A percentile compares a stretch with the other conserved stretches of the same genome.
Evolutionary conservation across 1,140 invertebrate species (phyloP).

Genomic region (Planococcus citri): DNA sequence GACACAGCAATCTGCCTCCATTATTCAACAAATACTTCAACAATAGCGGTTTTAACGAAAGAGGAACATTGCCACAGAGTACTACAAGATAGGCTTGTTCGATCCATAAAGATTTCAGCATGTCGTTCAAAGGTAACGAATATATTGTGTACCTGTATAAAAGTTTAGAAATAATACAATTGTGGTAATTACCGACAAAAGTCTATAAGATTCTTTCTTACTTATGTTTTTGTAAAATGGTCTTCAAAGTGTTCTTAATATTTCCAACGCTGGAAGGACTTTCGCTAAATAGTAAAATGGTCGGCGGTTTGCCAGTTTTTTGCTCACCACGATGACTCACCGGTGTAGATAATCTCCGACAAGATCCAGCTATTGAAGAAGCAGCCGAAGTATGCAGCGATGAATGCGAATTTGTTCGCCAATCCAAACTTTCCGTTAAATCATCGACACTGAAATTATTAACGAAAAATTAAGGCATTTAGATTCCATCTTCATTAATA

Average conservation of each 20-base stretch:
- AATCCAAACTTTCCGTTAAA: neutral
- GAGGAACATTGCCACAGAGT: constrained; percentile 57
- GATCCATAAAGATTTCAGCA: constrained; percentile 50
- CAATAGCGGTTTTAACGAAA: constrained; percentile 47
- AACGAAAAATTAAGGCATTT: constrained; percentile 8
- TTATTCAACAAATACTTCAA: constrained; percentile 52
- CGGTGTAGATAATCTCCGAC: constrained; percentile 23
- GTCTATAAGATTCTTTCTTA: constrained; percentile 32
- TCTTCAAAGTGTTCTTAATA: constrained; percentile 49
- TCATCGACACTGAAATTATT: constrained; percentile 22
- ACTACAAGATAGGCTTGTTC: constrained; percentile 59
- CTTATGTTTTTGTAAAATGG: constrained; percentile 56
- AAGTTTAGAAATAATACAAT: neutral
- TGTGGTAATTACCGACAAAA: neutral
- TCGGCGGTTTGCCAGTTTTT: constrained; percentile 51
- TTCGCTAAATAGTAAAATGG: constrained; percentile 71
- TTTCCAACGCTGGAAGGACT: constrained; percentile 55
- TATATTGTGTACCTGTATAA: constrained; percentile 57
- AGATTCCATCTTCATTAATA: no score
- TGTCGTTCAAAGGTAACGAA: constrained; percentile 46
- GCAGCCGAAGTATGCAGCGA: constrained; percentile 24
- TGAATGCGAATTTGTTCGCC: constrained; percentile 11
- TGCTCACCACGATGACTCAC: constrained; percentile 23
- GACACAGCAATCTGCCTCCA: constrained; percentile 62
- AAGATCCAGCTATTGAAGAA: constrained; percentile 22